These are phyloP conservation scores for Origma solitaria DNA, from an alignment of 2,113 vertebrate genomes.

Conservation along the genomic window DNA sequence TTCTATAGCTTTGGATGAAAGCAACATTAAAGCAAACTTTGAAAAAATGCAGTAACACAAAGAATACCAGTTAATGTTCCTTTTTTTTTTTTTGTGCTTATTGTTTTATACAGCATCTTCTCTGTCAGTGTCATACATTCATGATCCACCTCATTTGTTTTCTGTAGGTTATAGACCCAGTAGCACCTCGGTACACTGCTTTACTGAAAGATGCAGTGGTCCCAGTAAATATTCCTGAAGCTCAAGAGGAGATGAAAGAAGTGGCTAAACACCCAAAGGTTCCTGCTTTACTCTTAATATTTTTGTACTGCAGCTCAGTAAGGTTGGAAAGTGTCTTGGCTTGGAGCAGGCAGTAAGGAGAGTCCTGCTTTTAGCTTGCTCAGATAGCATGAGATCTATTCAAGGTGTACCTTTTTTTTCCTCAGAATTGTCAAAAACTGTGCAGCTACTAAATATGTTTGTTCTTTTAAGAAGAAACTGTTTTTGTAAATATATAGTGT, in stretches of 20 bases:
- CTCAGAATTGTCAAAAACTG: not conserved
- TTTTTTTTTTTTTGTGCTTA: not conserved
- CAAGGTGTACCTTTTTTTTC: not conserved
- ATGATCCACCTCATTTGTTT: conserved; percentile 15
- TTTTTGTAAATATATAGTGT: not conserved
- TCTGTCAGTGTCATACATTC: not conserved
- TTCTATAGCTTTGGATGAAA: not conserved
- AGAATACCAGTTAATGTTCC: conserved; percentile 70
- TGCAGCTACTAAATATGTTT: not conserved
- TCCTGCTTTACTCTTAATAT: not conserved
- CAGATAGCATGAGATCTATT: not conserved
- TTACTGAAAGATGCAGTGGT: conserved; percentile 84
- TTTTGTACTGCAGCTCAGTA: not conserved
- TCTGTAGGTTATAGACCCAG: conserved; percentile 90
- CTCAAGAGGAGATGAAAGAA: conserved; percentile 87
- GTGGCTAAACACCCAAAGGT: conserved; percentile 97
- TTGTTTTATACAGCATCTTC: not conserved
- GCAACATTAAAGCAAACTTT: not conserved
- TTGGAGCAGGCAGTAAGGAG: not conserved
- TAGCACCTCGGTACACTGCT: conserved; percentile 90
- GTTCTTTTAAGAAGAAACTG: not conserved
- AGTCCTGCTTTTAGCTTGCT: not conserved
- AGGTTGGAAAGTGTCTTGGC: not conserved
- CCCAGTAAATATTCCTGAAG: conserved; percentile 83
- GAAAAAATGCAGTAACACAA: conserved; percentile 75